Base-by-base conservation (phyloP, 92 coral and sea anemone species). In the Blastomussa wellsi region DNA sequence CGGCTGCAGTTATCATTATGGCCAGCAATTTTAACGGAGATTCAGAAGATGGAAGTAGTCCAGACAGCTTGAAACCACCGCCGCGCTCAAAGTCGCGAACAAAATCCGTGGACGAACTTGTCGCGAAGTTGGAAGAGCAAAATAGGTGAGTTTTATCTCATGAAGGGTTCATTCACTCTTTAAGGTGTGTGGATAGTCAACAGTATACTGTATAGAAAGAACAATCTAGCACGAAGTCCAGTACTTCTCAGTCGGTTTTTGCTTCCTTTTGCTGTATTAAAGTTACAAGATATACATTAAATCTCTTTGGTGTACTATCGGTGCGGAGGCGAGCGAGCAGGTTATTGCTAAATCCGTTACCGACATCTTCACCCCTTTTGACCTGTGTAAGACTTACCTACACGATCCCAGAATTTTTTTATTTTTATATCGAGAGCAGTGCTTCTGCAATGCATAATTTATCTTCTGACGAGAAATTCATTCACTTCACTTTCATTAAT, bases 41-140 rank as follows among this genome's bases (percentile, higher is more conserved):
- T 73, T 83, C 73, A 33, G 80, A 74, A n/a, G 80, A 83, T 62
- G 60, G 41, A 49, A 71, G 48, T 33, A 10, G 11, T 59, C 62
- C 60, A 31, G 87, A 83, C 19, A 83, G 29, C 42, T 38, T 74
- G 24, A 57, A 22, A 64, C 76, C 53, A 1, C 83, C 88, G 20
- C 47, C 67, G 48, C 77, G 83, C 51, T 76, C 82, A 4, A 77
- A 85, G 41, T 77, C 88, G 74, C 83, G 88, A 65, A 77, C 90
- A 53, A 75, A 85, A 47, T 94, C 98, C 13, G 86, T 88, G 55
- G 95, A 86, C 72, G 98, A 94, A 29, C 89, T 94, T 14, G 84
- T 94, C 24, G 92, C 86, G 0, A 87, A 86, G 70, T 90, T 94
- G 42, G 98, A 94, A 75, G 95, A 92, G 67, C 94, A 90, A 83